Evolutionary conservation across 1,140 invertebrate species (phyloP).

Genomic region (Drosophila neocordata): DNA sequence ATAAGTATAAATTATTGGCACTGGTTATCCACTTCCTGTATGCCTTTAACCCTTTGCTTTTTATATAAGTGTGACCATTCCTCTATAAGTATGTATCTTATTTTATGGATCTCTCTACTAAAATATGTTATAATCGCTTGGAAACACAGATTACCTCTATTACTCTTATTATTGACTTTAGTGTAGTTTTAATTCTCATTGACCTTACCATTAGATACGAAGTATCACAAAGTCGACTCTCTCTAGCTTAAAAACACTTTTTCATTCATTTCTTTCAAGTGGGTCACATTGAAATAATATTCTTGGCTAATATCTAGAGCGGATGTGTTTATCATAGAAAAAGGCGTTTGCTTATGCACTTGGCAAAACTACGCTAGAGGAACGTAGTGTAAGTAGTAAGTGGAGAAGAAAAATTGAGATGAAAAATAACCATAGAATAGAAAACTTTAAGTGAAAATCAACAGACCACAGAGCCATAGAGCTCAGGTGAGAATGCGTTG

Average conservation of each 20-base stretch:
- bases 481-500: not conserved
- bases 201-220: not conserved
- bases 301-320: constrained; percentile 58
- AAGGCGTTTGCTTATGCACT: constrained; percentile 30
- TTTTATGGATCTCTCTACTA: too few species aligned
- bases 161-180: too few species aligned
- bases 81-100: too few species aligned
- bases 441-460: constrained; percentile 27
- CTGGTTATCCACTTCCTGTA: too few species aligned
- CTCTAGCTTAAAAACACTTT: not conserved
- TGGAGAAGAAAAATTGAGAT: constrained; percentile 1
- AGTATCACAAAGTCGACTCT: not conserved
- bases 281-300: constrained; percentile 67
- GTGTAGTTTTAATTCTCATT: not conserved
- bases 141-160: too few species aligned
- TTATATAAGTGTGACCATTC: too few species aligned
- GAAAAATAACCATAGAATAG: not conserved
- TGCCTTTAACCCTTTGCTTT: too few species aligned
- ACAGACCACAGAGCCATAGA: constrained; percentile 21
- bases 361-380: constrained; percentile 13
- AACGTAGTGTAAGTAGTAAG: constrained; percentile 9
- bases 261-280: constrained; percentile 42
- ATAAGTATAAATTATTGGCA: too few species aligned
- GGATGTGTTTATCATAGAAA: constrained; percentile 62
- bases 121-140: too few species aligned